These are phyloP conservation scores for Lumbricus terrestris DNA, from an alignment of 2,888 invertebrate genomes.

Conservation along the genomic window DNA sequence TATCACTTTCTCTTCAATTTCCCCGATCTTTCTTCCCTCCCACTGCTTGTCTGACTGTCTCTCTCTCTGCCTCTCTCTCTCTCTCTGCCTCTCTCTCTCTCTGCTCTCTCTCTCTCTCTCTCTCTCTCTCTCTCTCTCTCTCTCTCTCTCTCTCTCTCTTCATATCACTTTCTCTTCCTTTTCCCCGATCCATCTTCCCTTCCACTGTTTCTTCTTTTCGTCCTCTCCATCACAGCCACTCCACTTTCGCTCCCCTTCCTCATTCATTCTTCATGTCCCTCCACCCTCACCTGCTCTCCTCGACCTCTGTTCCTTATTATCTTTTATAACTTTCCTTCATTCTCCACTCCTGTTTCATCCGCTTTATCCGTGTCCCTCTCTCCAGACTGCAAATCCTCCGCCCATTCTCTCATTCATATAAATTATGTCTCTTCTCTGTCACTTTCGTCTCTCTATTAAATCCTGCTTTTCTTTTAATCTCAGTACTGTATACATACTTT, in stretches of 20 bases:
- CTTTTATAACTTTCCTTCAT: too few species aligned
- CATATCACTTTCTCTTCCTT: not conserved
- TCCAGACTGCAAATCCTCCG: too few species aligned
- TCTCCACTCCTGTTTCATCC: too few species aligned
- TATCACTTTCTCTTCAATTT: not conserved
- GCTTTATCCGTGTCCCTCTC: too few species aligned
- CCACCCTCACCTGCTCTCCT: too few species aligned
- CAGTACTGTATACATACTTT: too few species aligned
- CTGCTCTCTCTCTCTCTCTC: too few species aligned
- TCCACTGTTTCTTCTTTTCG: not conserved
- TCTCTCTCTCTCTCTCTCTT: not conserved
- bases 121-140: not conserved
- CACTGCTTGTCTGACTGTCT: not conserved
- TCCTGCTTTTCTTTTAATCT: not conserved
- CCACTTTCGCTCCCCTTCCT: not conserved
- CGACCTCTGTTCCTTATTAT: too few species aligned
- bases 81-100: not conserved
- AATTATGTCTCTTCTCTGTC: not conserved
- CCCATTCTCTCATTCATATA: not conserved
- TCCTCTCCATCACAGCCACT: not conserved
- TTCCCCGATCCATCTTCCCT: not conserved
- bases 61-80: not conserved
- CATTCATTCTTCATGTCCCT: not conserved
- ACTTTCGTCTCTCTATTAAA: not conserved
- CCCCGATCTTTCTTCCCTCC: not conserved